Base-by-base conservation (phyloP, 2,113 vertebrate species). In the Gobius niger region DNA sequence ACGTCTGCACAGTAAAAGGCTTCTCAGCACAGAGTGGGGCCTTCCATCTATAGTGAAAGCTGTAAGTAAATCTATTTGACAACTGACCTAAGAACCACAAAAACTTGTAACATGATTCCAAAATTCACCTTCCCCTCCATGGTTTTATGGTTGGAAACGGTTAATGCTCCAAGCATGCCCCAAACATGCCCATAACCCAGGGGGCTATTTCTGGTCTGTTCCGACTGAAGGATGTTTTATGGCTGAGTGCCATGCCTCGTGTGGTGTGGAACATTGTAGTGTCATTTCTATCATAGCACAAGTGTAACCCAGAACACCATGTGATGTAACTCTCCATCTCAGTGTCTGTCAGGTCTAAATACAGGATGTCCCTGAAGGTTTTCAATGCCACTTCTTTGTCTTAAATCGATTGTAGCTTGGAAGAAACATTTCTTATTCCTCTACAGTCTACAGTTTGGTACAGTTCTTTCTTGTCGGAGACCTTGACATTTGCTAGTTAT, bases 1-100 rank as follows among this genome's bases (percentile, higher is more conserved):
- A 57, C 93, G 96, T 67, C 77, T 99, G 70, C 96, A 96, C 90
- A 99, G 97, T 85, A 94, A 95, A 80, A 78, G 97, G 0, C 92
- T 99, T 4, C 97, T 99, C 65, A 97, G 96, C 84, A 98, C 98
- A 0, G 96, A 99, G 65, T 99, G 98, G 98, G 97, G 98, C 1
- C 94, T 99, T 59, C 98, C 98, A 0, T 93, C 95, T 50, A 93
- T 99, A n/a, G 98, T 98, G 50, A 98, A 96, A 86, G 94, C 96
- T 7, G 98, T 99, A 78, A 75, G 94, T 93, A 6, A 3, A 19
- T 5, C 54, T 5, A 2, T 12, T 54, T 12, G n/a, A 47, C 24
- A 44, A 14, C 7, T 3, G 44, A 13, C 12, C 40, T 7, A 56
- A 69, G 46, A 12, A 0, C 16, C n/a, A 62, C 24, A 18, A 13